A percentile compares a stretch with the other conserved stretches of the same genome.
These are phyloP conservation scores for Tachuris rubrigastra DNA, from an alignment of 2,113 vertebrate species.

Conservation along the genomic window DNA sequence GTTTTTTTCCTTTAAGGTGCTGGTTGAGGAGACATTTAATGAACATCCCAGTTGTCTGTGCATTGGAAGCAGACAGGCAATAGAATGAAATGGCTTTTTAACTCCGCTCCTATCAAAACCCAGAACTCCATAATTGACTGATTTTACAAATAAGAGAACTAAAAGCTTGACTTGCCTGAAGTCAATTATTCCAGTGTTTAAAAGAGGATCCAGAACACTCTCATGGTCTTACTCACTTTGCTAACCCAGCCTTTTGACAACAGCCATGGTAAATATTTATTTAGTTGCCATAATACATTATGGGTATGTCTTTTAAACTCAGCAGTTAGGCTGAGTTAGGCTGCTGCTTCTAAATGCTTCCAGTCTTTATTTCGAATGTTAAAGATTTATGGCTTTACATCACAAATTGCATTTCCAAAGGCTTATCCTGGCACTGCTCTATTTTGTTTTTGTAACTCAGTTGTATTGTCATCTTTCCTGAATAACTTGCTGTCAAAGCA, in stretches of 20 bases:
- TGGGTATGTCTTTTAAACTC: not conserved
- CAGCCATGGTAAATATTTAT: conserved; percentile 32
- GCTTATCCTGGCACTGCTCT: not conserved
- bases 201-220: not conserved
- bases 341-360: not conserved
- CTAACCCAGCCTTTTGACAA: not conserved
- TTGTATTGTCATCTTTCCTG: conserved; percentile 1
- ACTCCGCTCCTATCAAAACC: not conserved
- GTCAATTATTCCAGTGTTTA: not conserved
- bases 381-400: conserved; percentile 5
- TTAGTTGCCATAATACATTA: conserved; percentile 32
- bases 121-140: not conserved
- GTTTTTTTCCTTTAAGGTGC: not conserved
- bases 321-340: not conserved
- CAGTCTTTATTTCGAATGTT: not conserved
- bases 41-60: not conserved
- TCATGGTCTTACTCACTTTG: not conserved
- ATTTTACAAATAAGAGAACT: not conserved
- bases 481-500: not conserved
- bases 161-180: not conserved
- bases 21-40: not conserved
- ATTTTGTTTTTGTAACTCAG: not conserved
- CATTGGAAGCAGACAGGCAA: not conserved
- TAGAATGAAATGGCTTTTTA: not conserved
- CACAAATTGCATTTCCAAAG: not conserved